A percentile compares a stretch with the other conserved stretches of the same genome.
These are phyloP conservation scores for Hymenopus coronatus DNA, from an alignment of 2,888 invertebrate species.

Conservation along the genomic window DNA sequence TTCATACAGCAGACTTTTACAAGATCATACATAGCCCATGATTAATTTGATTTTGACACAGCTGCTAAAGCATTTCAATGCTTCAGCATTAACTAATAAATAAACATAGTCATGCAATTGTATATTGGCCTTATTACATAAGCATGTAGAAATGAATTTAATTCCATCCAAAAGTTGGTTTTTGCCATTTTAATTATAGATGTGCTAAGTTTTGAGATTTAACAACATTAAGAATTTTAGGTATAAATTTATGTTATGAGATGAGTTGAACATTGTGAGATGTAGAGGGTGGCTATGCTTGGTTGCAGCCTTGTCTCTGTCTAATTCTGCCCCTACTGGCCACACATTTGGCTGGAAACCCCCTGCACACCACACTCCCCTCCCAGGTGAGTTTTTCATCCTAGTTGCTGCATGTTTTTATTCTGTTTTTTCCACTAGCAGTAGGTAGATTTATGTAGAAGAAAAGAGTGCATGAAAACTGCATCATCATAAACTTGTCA, in stretches of 20 bases:
- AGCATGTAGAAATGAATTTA: background rate
- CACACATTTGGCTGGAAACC: conserved; percentile 35
- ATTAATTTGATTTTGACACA: background rate
- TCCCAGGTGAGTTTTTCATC: conserved; percentile 30
- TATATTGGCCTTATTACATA: too few relatives aligned
- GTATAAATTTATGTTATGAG: background rate
- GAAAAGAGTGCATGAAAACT: too few relatives aligned
- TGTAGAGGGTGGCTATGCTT: conserved; percentile 18
- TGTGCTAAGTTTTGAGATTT: background rate
- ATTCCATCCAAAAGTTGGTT: background rate
- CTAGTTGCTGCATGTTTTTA: background rate
- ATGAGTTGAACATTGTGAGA: conserved; percentile 12
- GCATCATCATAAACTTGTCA: too few relatives aligned
- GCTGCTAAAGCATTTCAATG: background rate
- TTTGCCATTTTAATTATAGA: background rate
- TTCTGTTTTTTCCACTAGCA: background rate
- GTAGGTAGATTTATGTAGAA: background rate
- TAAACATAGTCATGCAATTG: too few relatives aligned
- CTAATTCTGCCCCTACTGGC: conserved; percentile 24
- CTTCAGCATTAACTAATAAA: background rate
- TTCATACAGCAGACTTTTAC: too few relatives aligned
- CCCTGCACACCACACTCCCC: conserved; percentile 25
- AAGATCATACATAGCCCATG: too few relatives aligned
- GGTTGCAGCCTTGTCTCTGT: conserved; percentile 25
- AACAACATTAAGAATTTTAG: background rate